A percentile compares a stretch with the other conserved stretches of the same genome.
phyloP scores from a whole-genome alignment of 2,797 vertebrate genomes.

The Notolabrus celidotus region DNA sequence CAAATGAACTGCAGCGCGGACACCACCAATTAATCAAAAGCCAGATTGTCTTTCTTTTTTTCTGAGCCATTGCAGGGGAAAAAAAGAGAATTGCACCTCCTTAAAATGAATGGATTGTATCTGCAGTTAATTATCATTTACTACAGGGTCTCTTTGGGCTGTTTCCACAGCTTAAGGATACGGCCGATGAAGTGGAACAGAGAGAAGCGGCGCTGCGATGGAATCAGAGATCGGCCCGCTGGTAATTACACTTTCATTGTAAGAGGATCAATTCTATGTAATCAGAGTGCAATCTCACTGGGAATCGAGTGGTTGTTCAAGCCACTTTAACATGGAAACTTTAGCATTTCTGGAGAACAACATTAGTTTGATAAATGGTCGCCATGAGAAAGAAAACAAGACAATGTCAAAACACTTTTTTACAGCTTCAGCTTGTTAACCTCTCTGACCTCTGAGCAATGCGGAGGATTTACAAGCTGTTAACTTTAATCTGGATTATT shows the following conservation, averaged over 20 bases:
- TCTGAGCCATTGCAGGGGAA: constrained; percentile 44
- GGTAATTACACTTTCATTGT: constrained; percentile 77
- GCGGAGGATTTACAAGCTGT: neutral
- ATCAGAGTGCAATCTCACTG: constrained; percentile 64
- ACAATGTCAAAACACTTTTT: neutral
- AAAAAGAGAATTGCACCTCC: constrained; percentile 65
- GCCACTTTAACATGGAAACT: constrained; percentile 59
- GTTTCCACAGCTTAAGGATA: constrained; percentile 77
- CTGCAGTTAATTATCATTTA: constrained; percentile 85
- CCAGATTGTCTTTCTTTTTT: constrained; percentile 76
- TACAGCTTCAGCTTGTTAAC: neutral
- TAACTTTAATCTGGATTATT: neutral
- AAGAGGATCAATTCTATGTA: constrained; percentile 72
- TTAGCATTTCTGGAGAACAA: constrained; percentile 41
- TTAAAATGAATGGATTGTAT: constrained; percentile 82
- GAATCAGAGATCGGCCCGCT: constrained; percentile 56
- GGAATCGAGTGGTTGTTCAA: constrained; percentile 60
- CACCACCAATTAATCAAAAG: constrained; percentile 83
- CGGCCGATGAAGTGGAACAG: constrained; percentile 61
- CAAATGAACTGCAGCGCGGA: constrained; percentile 81
- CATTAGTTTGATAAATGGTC: constrained; percentile 37
- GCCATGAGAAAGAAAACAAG: constrained; percentile 9
- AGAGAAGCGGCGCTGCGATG: constrained; percentile 53
- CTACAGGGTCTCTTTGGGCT: constrained; percentile 72
- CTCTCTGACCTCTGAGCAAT: constrained; percentile 11